A percentile compares a stretch with the other conserved stretches of the same genome.
Conservation (phyloP, 1,140 invertebrate species). For the Scaptomyza graminum region DNA sequence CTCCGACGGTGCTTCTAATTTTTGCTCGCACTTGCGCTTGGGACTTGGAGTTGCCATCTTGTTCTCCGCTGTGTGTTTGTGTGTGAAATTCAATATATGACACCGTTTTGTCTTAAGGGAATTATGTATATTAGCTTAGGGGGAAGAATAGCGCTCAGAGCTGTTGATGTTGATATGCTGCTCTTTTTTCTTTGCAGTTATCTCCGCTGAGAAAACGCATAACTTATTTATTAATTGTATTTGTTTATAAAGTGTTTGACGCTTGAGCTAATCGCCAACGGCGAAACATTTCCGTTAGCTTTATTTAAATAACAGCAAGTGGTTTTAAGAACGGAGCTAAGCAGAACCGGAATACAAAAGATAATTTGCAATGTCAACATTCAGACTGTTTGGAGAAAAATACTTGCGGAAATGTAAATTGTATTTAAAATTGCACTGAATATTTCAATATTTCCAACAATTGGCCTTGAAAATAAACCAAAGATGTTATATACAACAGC, state of each 20-base stretch:
- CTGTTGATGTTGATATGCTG: not conserved
- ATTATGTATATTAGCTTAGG: slow-evolving; percentile 72
- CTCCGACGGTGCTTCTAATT: slow-evolving; percentile 11
- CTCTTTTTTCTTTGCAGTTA: not conserved
- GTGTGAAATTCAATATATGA: slow-evolving; percentile 55
- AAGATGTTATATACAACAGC: no score
- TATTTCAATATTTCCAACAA: no score
- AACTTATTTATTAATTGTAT: slow-evolving; percentile 80
- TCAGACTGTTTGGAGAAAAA: no score
- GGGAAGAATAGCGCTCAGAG: slow-evolving; percentile 24
- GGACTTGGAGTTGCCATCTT: slow-evolving; percentile 7
- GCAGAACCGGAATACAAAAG: not conserved
- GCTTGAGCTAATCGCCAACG: slow-evolving; percentile 15
- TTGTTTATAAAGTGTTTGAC: slow-evolving; percentile 55
- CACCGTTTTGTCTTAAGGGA: slow-evolving; percentile 68
- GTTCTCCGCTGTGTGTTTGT: slow-evolving; percentile 9
- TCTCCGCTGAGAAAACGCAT: slow-evolving; percentile 32
- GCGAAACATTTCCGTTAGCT: not conserved
- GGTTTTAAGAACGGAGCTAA: not conserved
- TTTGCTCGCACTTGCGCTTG: slow-evolving; percentile 35
- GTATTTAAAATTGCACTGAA: no score
- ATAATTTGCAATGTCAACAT: no score
- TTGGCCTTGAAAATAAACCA: no score
- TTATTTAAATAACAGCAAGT: slow-evolving; percentile 14
- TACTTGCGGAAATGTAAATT: no score